Conservation (phyloP, 1,140 invertebrate species). For the Manduca sexta region DNA sequence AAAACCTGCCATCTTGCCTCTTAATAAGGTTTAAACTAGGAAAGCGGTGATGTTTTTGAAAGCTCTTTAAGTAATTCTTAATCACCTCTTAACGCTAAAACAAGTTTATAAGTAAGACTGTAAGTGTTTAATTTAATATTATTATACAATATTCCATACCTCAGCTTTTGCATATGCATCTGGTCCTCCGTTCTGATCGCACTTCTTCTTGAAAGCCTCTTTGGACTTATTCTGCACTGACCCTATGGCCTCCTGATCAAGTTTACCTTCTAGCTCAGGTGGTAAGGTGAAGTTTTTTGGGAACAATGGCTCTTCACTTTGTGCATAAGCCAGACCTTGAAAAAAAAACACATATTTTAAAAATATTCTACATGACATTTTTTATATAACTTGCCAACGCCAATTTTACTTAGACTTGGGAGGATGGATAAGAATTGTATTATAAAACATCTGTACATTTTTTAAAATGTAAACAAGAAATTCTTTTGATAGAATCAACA, state of each 20-base stretch:
- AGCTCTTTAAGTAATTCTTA: too few relatives aligned
- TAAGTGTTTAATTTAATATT: neutral
- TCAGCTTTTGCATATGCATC: slow-evolving; percentile 33
- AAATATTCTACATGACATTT: too few relatives aligned
- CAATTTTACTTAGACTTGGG: too few relatives aligned
- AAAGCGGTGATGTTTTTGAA: too few relatives aligned
- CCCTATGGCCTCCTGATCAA: slow-evolving; percentile 36
- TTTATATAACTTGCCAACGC: too few relatives aligned
- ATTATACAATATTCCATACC: slow-evolving; percentile 21
- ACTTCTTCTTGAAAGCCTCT: slow-evolving; percentile 39
- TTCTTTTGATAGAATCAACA: too few relatives aligned
- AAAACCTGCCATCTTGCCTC: too few relatives aligned
- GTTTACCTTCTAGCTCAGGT: slow-evolving; percentile 36
- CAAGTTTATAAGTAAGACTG: neutral
- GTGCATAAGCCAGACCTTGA: slow-evolving; percentile 29
- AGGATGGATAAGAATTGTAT: too few relatives aligned
- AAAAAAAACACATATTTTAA: neutral
- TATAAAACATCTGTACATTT: too few relatives aligned
- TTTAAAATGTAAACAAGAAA: too few relatives aligned
- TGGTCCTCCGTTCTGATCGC: slow-evolving; percentile 44
- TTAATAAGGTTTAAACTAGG: too few relatives aligned
- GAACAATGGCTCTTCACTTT: slow-evolving; percentile 27
- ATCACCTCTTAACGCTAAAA: too few relatives aligned
- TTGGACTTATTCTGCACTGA: slow-evolving; percentile 32
- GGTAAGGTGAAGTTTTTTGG: slow-evolving; percentile 29